phyloP scores from a whole-genome alignment of 37 sponge, comb jelly and placozoan genomes.

The Agelas oroides region DNA sequence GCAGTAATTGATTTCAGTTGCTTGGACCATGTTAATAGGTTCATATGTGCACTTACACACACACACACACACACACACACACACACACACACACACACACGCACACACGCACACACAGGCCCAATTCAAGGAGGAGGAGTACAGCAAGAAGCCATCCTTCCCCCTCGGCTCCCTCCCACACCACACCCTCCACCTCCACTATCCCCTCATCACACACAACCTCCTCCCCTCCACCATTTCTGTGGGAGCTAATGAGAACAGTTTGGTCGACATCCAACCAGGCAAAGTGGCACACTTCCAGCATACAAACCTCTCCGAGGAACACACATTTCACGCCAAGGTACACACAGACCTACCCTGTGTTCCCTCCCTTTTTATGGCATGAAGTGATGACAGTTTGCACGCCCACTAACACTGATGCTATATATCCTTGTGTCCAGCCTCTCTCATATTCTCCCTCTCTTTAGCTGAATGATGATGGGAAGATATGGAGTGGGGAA shows the following conservation, averaged over 20 bases:
- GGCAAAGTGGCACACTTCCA: slow-evolving; percentile 13
- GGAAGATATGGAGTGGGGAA: slow-evolving; percentile 19
- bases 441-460: neutral
- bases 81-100: slow-evolving; percentile 40
- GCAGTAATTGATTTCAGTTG: neutral
- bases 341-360: too few relatives aligned
- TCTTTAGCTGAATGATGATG: slow-evolving; percentile 17
- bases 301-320: neutral
- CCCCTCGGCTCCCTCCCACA: slow-evolving; percentile 17
- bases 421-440: too few relatives aligned
- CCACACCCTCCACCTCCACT: slow-evolving; percentile 51
- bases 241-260: neutral
- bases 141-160: neutral
- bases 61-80: slow-evolving; percentile 46
- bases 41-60: slow-evolving; percentile 26
- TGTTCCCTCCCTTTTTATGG: too few relatives aligned
- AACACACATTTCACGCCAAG: neutral
- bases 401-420: too few relatives aligned
- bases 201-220: slow-evolving; percentile 72
- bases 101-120: slow-evolving; percentile 10
- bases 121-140: slow-evolving; percentile 3
- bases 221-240: slow-evolving; percentile 47
- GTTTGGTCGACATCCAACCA: neutral
- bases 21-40: too few relatives aligned
- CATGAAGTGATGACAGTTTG: too few relatives aligned